Conservation (phyloP, 2,113 vertebrate genomes). For the Melanocharis versteri region DNA sequence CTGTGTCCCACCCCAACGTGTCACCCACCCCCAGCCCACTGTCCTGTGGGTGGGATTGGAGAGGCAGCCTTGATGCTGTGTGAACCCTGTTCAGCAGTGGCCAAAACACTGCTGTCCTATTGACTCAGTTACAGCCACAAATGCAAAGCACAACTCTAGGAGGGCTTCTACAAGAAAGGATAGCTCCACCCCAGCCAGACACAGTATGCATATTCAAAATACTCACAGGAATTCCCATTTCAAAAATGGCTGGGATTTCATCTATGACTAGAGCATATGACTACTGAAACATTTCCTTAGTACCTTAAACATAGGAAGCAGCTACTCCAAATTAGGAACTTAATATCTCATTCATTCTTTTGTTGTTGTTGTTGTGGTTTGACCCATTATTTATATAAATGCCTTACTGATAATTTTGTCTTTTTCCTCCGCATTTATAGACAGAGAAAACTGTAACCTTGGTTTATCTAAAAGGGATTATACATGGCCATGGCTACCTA, state of each 20-base stretch:
- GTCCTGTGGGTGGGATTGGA: not conserved
- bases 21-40: not conserved
- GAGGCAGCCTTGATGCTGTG: not conserved
- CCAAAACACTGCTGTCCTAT: rapidly evolving
- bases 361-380: not conserved
- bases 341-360: not conserved
- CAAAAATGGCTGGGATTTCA: not conserved
- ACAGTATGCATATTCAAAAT: not conserved
- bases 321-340: not conserved
- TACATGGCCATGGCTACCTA: not conserved
- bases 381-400: not conserved
- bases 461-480: not conserved
- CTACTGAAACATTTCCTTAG: not conserved
- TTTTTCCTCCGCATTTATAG: not conserved
- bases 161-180: not conserved
- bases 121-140: not conserved
- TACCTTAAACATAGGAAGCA: not conserved
- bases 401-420: not conserved
- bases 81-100: not conserved
- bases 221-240: not conserved
- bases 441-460: not conserved
- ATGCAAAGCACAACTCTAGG: not conserved
- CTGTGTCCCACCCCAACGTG: not conserved
- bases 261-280: not conserved
- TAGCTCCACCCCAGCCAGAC: not conserved